Base-by-base conservation (phyloP, 2,113 vertebrate species). In the Epinephelus cyanopodus region DNA sequence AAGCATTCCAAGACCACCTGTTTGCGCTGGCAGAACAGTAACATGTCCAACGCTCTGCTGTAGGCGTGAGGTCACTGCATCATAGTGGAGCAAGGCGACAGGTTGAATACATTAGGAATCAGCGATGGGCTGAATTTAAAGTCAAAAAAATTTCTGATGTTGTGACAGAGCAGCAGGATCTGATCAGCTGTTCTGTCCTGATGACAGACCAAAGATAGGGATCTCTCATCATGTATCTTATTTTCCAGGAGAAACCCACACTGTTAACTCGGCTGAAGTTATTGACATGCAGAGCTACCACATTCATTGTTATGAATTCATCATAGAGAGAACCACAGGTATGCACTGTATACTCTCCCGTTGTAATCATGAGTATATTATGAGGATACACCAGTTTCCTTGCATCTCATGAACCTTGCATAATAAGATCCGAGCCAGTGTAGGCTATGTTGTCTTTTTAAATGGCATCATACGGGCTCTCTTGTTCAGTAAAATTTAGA, bases 1-100 rank as follows among this genome's bases (percentile, higher is more conserved):
- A 99, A 99, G 92, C 98, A 99, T 92, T 99, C 98, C 29, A 99
- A 99, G 94, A 99, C 98, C 3, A 99, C 98, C 71, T 99, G 98
- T 87, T 95, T 99, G 17, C 95, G 97, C 89, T 99, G 98, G 98
- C 98, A 99, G 94, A 98, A 96, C 96, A 97, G 94, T 90, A 97
- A 96, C 81, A 96, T 99, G 90, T 95, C 98, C 45, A 97, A 96
- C 87, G 94, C 95, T 7, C 89, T 99, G 93, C 96, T 99, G 78
- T 99, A 90, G 85, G 52, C 2, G 37, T 0, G 0, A 14, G 25
- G 6, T 3, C n/a, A 21, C 56, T 1, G 50, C 9, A 12, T 57
- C 39, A 19, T 0, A 23, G 17, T 7, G 1, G 48, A 74, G 23
- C 6, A 5, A 0, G 39, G 23, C 5, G 1, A 27, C 10, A 37